These are phyloP conservation scores for Babyrousa celebensis DNA, from an alignment of 2,797 vertebrate species.

Conservation along the genomic window DNA sequence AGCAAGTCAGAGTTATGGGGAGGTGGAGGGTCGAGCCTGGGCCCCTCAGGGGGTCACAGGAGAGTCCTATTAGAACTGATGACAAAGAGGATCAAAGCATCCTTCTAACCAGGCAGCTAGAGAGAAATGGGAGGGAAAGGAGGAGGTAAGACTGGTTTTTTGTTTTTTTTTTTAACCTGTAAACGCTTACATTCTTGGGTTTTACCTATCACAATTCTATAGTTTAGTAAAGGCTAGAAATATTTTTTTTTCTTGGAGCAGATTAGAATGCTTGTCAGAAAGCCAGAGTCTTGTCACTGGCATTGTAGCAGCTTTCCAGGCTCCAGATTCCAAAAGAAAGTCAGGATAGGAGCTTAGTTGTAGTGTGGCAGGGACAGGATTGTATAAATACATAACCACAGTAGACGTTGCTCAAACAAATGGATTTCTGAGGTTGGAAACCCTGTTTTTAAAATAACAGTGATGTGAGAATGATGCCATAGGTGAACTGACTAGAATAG, in stretches of 20 bases:
- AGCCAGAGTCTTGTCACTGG: background rate
- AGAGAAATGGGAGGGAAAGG: too few species aligned
- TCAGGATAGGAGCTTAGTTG: background rate
- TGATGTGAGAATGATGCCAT: background rate
- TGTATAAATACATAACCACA: background rate
- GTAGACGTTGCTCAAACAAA: background rate
- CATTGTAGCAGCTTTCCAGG: background rate
- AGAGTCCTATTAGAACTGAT: background rate
- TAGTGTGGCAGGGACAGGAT: rapidly evolving
- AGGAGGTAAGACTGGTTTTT: background rate
- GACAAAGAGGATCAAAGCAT: rapidly evolving
- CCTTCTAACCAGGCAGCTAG: background rate
- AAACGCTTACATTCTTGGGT: background rate
- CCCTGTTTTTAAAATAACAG: background rate
- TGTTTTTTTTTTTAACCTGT: too few species aligned
- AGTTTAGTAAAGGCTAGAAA: too few species aligned
- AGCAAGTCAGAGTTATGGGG: background rate
- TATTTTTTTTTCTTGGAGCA: background rate
- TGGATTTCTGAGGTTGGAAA: background rate
- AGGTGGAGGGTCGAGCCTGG: background rate
- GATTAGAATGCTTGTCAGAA: background rate
- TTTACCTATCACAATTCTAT: background rate
- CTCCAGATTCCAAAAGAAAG: background rate
- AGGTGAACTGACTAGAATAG: background rate
- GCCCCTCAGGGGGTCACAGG: background rate